These are phyloP conservation scores for Eumacrocentrus americanus DNA, from an alignment of 2,888 invertebrate genomes.

Conservation along the genomic window DNA sequence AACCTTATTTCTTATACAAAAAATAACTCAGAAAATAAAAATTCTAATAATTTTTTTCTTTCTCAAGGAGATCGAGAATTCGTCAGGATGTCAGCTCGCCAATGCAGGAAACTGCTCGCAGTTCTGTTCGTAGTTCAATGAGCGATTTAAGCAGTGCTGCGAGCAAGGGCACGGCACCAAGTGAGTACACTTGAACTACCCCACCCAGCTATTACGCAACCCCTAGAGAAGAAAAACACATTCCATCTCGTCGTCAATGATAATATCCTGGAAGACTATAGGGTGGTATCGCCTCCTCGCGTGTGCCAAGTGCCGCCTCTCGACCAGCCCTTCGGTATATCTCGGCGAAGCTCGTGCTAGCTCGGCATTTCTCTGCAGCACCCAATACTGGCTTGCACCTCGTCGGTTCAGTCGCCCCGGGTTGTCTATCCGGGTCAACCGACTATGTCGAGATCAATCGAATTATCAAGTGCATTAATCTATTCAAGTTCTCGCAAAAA, in stretches of 20 bases:
- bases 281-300: background rate
- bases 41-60: too few species aligned
- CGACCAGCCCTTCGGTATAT: conserved; percentile 33
- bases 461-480: too few species aligned
- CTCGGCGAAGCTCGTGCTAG: conserved; percentile 46
- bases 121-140: conserved; percentile 58
- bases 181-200: conserved; percentile 46
- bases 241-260: background rate
- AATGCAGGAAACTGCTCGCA: conserved; percentile 58
- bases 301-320: background rate
- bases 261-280: conserved; percentile 11
- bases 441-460: conserved; percentile 12
- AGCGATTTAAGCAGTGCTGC: conserved; percentile 58
- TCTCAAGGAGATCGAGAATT: conserved; percentile 49
- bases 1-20: too few species aligned
- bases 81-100: conserved; percentile 55
- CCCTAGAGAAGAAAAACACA: background rate
- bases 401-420: conserved; percentile 37
- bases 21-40: background rate
- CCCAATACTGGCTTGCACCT: conserved; percentile 27
- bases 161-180: conserved; percentile 50
- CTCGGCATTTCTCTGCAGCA: conserved; percentile 37
- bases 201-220: conserved; percentile 1
- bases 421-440: conserved; percentile 40
- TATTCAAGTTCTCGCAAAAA: too few species aligned